Percentiles rank a stretch among this genome's conserved stretches.
These are phyloP conservation scores for Cosmia pyralina DNA, from an alignment of 2,888 invertebrate species.

Conservation along the genomic window DNA sequence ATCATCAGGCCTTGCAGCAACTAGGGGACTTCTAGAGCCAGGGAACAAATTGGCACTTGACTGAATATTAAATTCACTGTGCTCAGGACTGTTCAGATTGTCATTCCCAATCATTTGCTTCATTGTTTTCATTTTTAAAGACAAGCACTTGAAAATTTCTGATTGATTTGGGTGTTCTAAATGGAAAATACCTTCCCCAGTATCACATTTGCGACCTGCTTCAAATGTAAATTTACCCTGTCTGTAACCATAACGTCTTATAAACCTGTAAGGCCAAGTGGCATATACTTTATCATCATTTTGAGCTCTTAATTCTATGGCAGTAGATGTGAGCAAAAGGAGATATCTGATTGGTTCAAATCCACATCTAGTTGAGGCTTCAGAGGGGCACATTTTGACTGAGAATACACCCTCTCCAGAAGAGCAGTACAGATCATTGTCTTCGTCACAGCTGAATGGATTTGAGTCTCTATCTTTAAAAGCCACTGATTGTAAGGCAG, in stretches of 20 bases:
- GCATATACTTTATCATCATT: slow-evolving; percentile 92
- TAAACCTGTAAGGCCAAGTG: slow-evolving; percentile 96
- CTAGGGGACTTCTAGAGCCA: slow-evolving; percentile 95
- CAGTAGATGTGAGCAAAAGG: slow-evolving; percentile 93
- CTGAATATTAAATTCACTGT: slow-evolving; percentile 93
- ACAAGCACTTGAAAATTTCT: slow-evolving; percentile 95
- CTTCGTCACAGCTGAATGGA: slow-evolving; percentile 93
- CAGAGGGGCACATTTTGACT: slow-evolving; percentile 94
- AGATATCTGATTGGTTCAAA: slow-evolving; percentile 93
- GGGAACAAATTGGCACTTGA: slow-evolving; percentile 94
- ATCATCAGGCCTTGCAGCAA: slow-evolving; percentile 90
- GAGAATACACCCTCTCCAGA: slow-evolving; percentile 95
- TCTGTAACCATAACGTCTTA: slow-evolving; percentile 95
- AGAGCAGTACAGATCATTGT: slow-evolving; percentile 96
- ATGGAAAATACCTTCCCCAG: slow-evolving; percentile 95
- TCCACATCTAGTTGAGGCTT: slow-evolving; percentile 94
- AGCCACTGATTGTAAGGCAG: slow-evolving; percentile 94
- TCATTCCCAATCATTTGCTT: slow-evolving; percentile 94
- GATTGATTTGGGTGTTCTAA: slow-evolving; percentile 95
- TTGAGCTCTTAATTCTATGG: slow-evolving; percentile 93
- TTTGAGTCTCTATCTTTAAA: slow-evolving; percentile 92
- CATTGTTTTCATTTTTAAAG: slow-evolving; percentile 96
- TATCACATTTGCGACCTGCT: slow-evolving; percentile 96
- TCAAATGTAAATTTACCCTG: slow-evolving; percentile 96
- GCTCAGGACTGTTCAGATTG: slow-evolving; percentile 91